Base-by-base conservation (phyloP, 1,140 invertebrate species). In the Eueides isabella region DNA sequence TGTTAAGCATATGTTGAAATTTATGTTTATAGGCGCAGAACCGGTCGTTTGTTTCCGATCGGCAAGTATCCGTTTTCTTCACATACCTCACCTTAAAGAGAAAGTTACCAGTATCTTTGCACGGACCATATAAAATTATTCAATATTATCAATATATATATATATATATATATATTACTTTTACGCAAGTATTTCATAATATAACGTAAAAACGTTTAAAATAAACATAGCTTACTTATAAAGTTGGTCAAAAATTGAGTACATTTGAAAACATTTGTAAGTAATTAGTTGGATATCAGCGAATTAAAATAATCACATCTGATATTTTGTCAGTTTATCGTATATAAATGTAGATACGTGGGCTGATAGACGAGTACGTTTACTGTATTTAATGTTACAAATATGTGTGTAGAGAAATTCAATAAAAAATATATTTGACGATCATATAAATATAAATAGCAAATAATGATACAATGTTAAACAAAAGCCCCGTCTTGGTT, bases 1-100 rank as follows among this genome's bases (percentile, higher is more conserved):
- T 55, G 12, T 26, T 55, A 55, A 55, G 48, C 23, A 55, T 23
- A 55, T 55, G 7, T 55, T 41, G 62, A 64, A 41, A 71, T 30
- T 61, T 14, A 44, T 31, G 28, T 33, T 33, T 26, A 30, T 31
- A 19, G 19, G 29, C 23, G 33, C 30, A 71, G 14, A 62, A 71
- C 69, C 31, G 69, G 66, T 67, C 66, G 30, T 41, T 7, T 30
- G n/a, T 30, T 55, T 67, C 66, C 41, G 41, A 55, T 55, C 19
- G 41, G n/a, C 41, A 48, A n/a, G 65, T n/a, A 55, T 55, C 48
- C n/a, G 41, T 48, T 67, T 67, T 67, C 35, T 67, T 48, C 41
- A 23, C 28, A 28, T 12, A 38, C 35, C 35, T 38, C 35, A 2
- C 1, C 11, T 11, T 38, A 2, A 38, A 55, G 48, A 55, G 48